Base-by-base conservation (phyloP, 2,888 invertebrate genomes). In the Eupithecia insigniata region DNA sequence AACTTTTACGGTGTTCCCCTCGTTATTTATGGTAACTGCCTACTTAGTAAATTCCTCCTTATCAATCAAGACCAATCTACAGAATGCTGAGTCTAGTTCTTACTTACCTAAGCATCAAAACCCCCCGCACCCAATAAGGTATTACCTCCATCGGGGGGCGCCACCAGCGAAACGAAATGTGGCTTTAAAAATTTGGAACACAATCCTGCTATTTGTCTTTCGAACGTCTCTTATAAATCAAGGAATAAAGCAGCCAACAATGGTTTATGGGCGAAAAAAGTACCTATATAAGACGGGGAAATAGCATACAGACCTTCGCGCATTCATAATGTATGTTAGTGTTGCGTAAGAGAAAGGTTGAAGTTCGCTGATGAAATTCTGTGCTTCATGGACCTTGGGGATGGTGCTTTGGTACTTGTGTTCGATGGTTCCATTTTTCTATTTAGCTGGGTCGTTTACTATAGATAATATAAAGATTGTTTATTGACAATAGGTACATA, bases 111-210 rank as follows among this genome's bases (percentile, higher is more conserved):
- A 87, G 86, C 80, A 89, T 84, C 89, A 90, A 51, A 51, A 87
- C 87, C 84, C 82, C 82, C 83, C 81, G 79, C 83, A 80, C 87
- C 81, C 82, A 74, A 83, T 86, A 88, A 88, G 87, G 88, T 85
- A 87, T 87, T 89, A 89, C 85, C 78, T 78, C 79, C 87, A 84
- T 80, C 76, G 77, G 89, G 46, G 92, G 92, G 92, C 87, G 91
- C 90, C 92, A 90, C 88, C 90, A 90, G 94, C 93, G 95, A 95
- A 96, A 96, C 94, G 95, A 96, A 96, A 96, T 96, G 96, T 95
- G 96, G 96, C 95, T 95, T 96, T 96, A 96, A 96, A 96, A 96
- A 96, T 96, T 96, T 96, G 95, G 96, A 95, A 96, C 96, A 96
- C 96, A 96, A 96, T 96, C 96, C 96, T 93, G 95, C 96, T 96